phyloP scores from a whole-genome alignment of 2,888 invertebrate species.

The Drosophila merina region DNA sequence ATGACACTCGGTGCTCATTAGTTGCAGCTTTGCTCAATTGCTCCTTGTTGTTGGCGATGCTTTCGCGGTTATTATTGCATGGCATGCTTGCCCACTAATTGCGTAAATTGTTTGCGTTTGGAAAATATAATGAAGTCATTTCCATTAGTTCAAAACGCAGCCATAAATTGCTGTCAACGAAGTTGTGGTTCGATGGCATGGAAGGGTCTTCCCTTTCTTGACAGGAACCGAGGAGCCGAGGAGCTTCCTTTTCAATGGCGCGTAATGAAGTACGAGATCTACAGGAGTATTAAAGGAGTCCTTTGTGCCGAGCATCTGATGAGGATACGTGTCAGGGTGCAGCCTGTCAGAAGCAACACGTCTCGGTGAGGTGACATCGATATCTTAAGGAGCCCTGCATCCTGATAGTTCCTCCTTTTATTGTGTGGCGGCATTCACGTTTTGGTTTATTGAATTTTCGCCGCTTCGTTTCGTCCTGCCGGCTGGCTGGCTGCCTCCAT shows the following conservation, averaged over 20 bases:
- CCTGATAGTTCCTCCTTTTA: constrained; percentile 3
- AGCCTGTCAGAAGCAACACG: constrained; percentile 66
- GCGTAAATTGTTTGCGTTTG: constrained; percentile 77
- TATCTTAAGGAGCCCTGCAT: constrained; percentile 37
- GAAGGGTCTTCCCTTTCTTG: too few species aligned
- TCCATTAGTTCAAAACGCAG: constrained; percentile 71
- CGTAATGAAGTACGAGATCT: constrained; percentile 61
- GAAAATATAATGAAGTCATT: constrained; percentile 77
- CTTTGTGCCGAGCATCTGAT: constrained; percentile 16
- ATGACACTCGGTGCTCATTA: constrained; percentile 77
- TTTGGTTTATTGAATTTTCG: constrained; percentile 78
- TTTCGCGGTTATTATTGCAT: constrained; percentile 39
- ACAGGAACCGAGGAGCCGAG: background rate
- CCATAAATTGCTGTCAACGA: constrained; percentile 64
- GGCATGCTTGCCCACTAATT: constrained; percentile 67
- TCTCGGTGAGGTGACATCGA: constrained; percentile 66
- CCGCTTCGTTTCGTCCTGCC: constrained; percentile 56
- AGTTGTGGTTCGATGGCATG: constrained; percentile 22
- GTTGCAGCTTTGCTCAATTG: constrained; percentile 72
- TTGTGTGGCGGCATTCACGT: constrained; percentile 65
- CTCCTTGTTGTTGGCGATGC: constrained; percentile 23
- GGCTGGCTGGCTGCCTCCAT: background rate
- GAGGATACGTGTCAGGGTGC: constrained; percentile 11
- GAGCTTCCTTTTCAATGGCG: constrained; percentile 58
- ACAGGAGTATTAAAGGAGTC: background rate